These are phyloP conservation scores for Drosophila bocki DNA, from an alignment of 1,140 invertebrate species.

Conservation along the genomic window DNA sequence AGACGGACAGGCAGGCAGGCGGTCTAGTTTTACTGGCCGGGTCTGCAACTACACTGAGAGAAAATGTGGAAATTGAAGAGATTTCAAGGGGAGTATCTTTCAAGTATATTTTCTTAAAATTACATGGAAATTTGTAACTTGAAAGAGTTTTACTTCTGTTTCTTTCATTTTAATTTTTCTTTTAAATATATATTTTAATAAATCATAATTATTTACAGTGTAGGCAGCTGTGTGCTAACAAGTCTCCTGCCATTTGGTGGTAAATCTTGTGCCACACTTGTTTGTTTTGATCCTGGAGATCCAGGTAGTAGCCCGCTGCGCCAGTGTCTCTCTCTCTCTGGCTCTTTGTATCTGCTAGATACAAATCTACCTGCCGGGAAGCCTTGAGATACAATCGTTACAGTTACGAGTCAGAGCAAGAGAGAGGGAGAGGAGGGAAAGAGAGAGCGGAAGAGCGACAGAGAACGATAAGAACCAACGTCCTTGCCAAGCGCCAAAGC, in stretches of 20 bases:
- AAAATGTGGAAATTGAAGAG: not conserved
- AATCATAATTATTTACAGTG: not conserved
- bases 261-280: slow-evolving; percentile 59
- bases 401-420: slow-evolving; percentile 50
- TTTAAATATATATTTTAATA: not conserved
- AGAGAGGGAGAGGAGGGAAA: not conserved
- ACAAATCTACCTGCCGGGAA: slow-evolving; percentile 59
- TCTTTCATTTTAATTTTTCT: not conserved
- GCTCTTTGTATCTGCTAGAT: slow-evolving; percentile 11
- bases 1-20: slow-evolving; percentile 23
- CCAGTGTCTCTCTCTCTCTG: slow-evolving; percentile 8
- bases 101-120: not conserved
- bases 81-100: not conserved
- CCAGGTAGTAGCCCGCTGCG: slow-evolving; percentile 60
- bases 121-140: not conserved
- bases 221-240: slow-evolving; percentile 14
- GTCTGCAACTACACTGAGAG: slow-evolving; percentile 1
- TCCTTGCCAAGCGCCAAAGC: slow-evolving; percentile 47
- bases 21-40: slow-evolving; percentile 25
- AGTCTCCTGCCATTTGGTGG: slow-evolving; percentile 43
- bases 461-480: slow-evolving; percentile 22
- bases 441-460: slow-evolving; percentile 3
- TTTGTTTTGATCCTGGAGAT: slow-evolving; percentile 48
- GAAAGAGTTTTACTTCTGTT: not conserved
- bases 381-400: slow-evolving; percentile 72